Evolutionary conservation across 2,797 vertebrate species (phyloP).

Genomic region (Champsocephalus gunnari): DNA sequence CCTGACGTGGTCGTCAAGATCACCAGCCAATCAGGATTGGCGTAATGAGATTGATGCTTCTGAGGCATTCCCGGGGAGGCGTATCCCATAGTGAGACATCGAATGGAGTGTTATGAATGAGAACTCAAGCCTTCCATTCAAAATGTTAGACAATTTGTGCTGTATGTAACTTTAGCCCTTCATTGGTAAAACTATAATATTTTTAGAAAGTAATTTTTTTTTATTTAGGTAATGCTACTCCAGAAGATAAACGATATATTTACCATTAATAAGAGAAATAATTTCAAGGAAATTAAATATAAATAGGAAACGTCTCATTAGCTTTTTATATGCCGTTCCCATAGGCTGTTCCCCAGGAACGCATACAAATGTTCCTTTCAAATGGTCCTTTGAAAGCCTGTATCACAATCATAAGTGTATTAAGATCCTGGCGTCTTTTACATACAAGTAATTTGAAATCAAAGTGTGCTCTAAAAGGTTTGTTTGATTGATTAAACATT

Average conservation of each 20-base stretch:
- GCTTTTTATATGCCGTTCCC: background rate
- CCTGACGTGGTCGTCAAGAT: too few species aligned
- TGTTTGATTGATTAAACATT: conserved; percentile 1
- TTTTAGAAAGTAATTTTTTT: background rate
- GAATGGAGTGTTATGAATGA: too few species aligned
- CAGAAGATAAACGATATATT: background rate
- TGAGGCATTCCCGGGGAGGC: too few species aligned
- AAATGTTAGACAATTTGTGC: conserved; percentile 29
- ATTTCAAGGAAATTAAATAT: background rate
- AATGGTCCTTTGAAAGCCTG: background rate
- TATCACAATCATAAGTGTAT: background rate
- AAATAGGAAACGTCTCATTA: conserved; percentile 3
- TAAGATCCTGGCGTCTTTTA: conserved; percentile 2
- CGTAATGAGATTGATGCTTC: too few species aligned
- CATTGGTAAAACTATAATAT: conserved; percentile 11
- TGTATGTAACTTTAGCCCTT: conserved; percentile 52
- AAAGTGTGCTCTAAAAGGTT: background rate
- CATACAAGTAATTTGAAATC: background rate
- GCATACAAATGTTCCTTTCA: background rate
- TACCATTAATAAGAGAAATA: background rate
- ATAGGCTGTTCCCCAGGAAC: background rate
- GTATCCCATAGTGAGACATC: too few species aligned
- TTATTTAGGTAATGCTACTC: background rate
- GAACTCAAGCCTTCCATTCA: background rate
- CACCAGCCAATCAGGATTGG: too few species aligned